Percentiles rank a stretch among this genome's conserved stretches.
phyloP scores from a whole-genome alignment of 2,888 invertebrate species.

The Drosophila cracens region DNA sequence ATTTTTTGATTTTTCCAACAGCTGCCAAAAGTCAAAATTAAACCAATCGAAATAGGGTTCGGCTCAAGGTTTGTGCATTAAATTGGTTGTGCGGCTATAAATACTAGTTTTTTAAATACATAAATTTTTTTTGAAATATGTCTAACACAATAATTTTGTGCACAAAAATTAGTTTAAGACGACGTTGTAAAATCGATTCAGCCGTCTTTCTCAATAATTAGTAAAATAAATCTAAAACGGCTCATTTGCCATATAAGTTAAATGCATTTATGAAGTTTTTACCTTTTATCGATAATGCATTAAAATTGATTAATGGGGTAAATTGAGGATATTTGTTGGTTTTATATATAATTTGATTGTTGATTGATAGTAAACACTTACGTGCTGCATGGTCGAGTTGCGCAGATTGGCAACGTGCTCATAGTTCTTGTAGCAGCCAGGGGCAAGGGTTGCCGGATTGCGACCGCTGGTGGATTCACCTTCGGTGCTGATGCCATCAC shows the following conservation, averaged over 20 bases:
- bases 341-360: not conserved
- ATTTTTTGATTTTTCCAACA: not conserved
- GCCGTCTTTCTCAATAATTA: not conserved
- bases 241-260: not conserved
- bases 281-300: slow-evolving; percentile 5
- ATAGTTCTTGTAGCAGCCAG: slow-evolving; percentile 92
- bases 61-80: not conserved
- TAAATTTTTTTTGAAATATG: not conserved
- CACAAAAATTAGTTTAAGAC: not conserved
- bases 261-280: slow-evolving; percentile 1
- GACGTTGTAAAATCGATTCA: not conserved
- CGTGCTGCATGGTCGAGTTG: slow-evolving; percentile 83
- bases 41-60: not conserved
- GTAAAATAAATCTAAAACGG: not conserved
- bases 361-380: slow-evolving; percentile 60
- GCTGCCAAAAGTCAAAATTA: not conserved
- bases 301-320: not conserved
- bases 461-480: slow-evolving; percentile 86
- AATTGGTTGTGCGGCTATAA: not conserved
- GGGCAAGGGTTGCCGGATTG: slow-evolving; percentile 90
- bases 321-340: not conserved
- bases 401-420: slow-evolving; percentile 87
- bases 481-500: slow-evolving; percentile 92
- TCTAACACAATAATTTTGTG: not conserved
- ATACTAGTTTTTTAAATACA: not conserved